Evolutionary conservation across 2,113 vertebrate species (phyloP).

Genomic region (Pan paniscus): DNA sequence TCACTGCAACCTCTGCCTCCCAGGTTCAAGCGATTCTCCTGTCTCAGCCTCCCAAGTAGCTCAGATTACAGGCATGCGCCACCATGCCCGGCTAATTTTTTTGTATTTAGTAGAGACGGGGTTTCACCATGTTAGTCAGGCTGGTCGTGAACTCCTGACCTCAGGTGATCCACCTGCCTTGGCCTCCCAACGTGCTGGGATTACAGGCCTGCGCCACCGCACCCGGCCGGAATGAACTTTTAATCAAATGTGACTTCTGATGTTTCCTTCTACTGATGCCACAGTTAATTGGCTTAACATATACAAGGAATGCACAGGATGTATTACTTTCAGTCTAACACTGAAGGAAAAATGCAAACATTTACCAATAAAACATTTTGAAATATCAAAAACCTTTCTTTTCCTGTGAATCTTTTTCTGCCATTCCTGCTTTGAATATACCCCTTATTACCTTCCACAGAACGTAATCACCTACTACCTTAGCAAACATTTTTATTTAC

Average conservation of each 20-base stretch:
- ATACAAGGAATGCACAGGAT: background rate
- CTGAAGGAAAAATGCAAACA: conserved; percentile 16
- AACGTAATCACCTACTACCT: background rate
- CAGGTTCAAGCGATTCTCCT: no score
- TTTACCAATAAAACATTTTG: background rate
- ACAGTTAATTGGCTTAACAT: background rate
- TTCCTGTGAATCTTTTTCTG: conserved; percentile 25
- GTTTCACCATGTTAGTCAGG: no score
- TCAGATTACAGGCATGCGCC: no score
- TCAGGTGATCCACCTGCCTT: no score
- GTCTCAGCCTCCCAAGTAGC: no score
- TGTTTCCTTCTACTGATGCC: background rate
- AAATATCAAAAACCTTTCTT: background rate
- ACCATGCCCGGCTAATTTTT: no score
- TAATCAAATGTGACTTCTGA: background rate
- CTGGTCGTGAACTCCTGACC: no score
- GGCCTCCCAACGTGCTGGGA: no score
- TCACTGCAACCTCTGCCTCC: no score
- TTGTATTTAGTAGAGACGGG: no score
- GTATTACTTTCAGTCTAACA: background rate
- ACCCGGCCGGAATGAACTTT: background rate
- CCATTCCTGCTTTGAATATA: background rate
- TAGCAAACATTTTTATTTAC: conserved; percentile 26
- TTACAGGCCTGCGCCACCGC: no score
- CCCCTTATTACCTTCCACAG: background rate